Base-by-base conservation (phyloP, 1,140 invertebrate genomes). In the Chymomyza costata region DNA sequence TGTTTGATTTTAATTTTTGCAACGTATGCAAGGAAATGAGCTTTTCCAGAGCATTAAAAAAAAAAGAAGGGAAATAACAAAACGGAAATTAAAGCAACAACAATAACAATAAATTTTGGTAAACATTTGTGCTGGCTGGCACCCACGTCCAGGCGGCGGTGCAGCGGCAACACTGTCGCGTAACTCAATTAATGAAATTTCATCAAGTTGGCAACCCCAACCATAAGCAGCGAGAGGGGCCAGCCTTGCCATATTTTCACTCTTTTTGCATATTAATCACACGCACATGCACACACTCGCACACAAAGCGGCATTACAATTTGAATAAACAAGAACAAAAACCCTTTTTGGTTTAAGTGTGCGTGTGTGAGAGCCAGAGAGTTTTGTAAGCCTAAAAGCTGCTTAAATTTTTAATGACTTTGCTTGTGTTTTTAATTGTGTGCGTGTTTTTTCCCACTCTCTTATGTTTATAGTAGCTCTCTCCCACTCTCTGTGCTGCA, bases 331-430 rank as follows among this genome's bases (percentile, higher is more conserved):
- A 28, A 28, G 25, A 6, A 28, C 10, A 28, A 10, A 34, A 34
- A 5, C n/a, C 10, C 13, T 38, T 8, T 34, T 13, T 34, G 8
- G n/a, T 34, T 45, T 48, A 55, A 65, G 41, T 56, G 49, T 44
- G 43, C 54, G 58, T 46, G 50, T 69, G 35, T 49, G 30, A 45
- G 18, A 17, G 35, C 32, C 28, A 38, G 25, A 40, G 17, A 48
- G 16, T 44, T 62, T 54, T 65, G 63, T 78, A 78, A 78, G 73
- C 73, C 67, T 65, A 78, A 78, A 80, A 78, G 73, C 73, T 71
- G 73, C 73, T 78, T 78, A 80, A 58, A 80, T 80, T 78, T 78
- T 80, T 78, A 78, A 71, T 78, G 73, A 67, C 64, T 73, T 65
- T 78, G 67, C 73, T 67, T 78, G 73, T 80, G 55, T 71, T 80